A percentile compares a stretch with the other conserved stretches of the same genome.
Conservation (phyloP, 2,888 invertebrate genomes). For the Pelosia muscerda region DNA sequence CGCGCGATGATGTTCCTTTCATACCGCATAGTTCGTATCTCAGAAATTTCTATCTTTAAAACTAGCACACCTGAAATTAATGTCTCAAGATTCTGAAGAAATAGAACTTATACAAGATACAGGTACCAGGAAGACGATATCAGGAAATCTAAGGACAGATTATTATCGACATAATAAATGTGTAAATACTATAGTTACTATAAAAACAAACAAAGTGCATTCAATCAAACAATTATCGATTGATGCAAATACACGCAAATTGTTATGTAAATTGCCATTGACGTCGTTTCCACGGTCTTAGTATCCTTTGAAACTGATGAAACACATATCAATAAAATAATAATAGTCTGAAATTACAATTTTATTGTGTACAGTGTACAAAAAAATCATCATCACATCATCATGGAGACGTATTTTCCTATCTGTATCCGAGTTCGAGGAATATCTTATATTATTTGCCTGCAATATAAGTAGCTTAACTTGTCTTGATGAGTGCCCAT, state of each 20-base stretch:
- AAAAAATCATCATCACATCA: no score
- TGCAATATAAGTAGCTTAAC: no score
- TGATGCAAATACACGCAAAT: constrained; percentile 32
- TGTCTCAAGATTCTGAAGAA: no score
- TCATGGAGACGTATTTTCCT: no score
- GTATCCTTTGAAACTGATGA: constrained; percentile 16
- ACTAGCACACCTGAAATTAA: no score
- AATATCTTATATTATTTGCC: no score
- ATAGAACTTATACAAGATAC: not conserved
- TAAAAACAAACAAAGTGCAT: constrained; percentile 15
- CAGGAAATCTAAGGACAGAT: not conserved
- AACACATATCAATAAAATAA: constrained; percentile 8
- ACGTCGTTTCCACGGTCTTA: constrained; percentile 12
- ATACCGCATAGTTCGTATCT: no score
- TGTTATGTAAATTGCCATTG: constrained; percentile 32
- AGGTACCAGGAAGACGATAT: no score
- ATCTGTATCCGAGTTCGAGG: no score
- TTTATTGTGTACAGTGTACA: not conserved
- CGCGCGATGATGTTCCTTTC: no score
- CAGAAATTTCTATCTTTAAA: no score
- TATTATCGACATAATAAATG: not conserved
- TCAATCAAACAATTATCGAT: constrained; percentile 31
- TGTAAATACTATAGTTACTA: not conserved
- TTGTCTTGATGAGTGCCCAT: no score
- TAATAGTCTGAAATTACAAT: not conserved